Percentiles rank a stretch among this genome's conserved stretches.
Conservation (phyloP, 1,140 invertebrate species). For the Pogonus chalceus region DNA sequence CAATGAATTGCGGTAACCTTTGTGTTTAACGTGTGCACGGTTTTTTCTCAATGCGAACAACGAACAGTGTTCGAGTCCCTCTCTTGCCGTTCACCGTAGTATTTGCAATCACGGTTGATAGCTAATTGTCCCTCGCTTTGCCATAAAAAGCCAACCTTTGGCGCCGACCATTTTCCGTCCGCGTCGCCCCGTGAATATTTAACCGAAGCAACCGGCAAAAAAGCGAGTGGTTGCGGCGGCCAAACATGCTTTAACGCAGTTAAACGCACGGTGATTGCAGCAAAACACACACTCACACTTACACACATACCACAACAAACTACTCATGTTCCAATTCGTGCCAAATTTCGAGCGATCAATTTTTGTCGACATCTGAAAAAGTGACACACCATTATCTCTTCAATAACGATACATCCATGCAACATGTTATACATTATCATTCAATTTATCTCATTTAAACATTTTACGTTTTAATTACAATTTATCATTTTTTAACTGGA, state of each 20-base stretch:
- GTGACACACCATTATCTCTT: too few species aligned
- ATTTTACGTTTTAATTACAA: too few species aligned
- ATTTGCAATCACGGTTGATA: conserved; percentile 7
- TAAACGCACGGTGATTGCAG: conserved; percentile 4
- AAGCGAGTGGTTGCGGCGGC: not conserved
- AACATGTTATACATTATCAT: not conserved
- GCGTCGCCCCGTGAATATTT: conserved; percentile 1
- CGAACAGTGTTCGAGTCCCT: not conserved
- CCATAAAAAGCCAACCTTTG: not conserved
- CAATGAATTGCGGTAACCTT: conserved; percentile 1
- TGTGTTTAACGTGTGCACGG: not conserved
- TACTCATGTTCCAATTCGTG: not conserved
- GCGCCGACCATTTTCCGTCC: not conserved
- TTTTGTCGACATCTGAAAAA: too few species aligned
- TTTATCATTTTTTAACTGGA: too few species aligned
- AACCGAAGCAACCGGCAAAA: not conserved
- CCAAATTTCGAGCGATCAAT: too few species aligned
- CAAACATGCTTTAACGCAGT: not conserved
- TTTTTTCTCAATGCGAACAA: not conserved
- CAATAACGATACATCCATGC: too few species aligned
- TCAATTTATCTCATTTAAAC: not conserved
- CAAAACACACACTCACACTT: not conserved
- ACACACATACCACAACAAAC: not conserved
- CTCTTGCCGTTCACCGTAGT: not conserved
- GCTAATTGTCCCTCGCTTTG: conserved; percentile 5